Percentiles rank a stretch among this genome's conserved stretches.
phyloP scores from a whole-genome alignment of 2,888 invertebrate species.

The Augiades crinisus region DNA sequence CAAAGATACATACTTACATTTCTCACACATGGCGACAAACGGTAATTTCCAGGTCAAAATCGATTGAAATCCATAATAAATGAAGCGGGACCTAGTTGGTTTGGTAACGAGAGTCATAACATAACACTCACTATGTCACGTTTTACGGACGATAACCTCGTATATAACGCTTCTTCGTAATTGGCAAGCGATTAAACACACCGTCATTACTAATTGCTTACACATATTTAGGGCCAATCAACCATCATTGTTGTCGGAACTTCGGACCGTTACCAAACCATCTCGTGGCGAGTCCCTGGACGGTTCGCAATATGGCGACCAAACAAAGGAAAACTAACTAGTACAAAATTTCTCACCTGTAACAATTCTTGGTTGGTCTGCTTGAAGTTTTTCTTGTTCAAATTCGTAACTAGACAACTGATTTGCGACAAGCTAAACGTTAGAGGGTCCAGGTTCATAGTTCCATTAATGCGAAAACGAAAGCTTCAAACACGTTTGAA shows the following conservation, averaged over 20 bases:
- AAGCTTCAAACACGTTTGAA: conserved; percentile 97
- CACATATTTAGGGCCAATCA: conserved; percentile 26
- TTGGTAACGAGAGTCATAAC: conserved; percentile 14
- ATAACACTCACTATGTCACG: conserved; percentile 9
- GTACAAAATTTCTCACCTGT: conserved; percentile 85
- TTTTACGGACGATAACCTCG: conserved; percentile 27
- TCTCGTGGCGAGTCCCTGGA: conserved; percentile 46
- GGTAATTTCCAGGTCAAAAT: not conserved
- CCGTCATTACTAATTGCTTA: conserved; percentile 32
- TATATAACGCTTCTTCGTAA: conserved; percentile 35
- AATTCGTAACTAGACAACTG: conserved; percentile 97
- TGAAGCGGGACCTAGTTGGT: conserved; percentile 6
- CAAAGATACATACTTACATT: conserved; percentile 2
- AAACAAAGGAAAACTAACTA: conserved; percentile 56
- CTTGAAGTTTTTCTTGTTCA: conserved; percentile 97
- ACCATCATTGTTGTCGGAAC: not conserved
- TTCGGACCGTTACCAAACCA: conserved; percentile 31
- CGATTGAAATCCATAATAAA: conserved; percentile 4
- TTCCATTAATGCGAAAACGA: conserved; percentile 95
- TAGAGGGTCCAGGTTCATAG: conserved; percentile 99
- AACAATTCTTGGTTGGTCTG: conserved; percentile 93
- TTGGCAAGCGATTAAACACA: conserved; percentile 36
- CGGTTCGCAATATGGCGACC: conserved; percentile 74
- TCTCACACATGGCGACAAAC: not conserved
- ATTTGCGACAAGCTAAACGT: conserved; percentile 99